Conservation (phyloP, 2,113 vertebrate species). For the Mustela nigripes region DNA sequence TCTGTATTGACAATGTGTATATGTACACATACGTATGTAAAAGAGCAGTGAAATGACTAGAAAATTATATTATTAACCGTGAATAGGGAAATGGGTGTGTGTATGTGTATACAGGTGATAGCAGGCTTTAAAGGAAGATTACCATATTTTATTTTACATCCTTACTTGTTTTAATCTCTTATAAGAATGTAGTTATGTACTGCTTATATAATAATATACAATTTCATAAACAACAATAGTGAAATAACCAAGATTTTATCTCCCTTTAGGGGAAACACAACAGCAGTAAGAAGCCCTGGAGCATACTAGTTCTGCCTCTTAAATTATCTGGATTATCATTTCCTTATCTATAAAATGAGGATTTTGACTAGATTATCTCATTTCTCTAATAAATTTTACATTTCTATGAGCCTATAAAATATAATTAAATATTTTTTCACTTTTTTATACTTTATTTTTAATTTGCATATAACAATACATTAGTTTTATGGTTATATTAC, state of each 20-base stretch:
- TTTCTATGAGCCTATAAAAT: background rate
- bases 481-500: background rate
- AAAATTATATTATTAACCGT: background rate
- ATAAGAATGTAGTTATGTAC: background rate
- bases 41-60: background rate
- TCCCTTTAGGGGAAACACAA: background rate
- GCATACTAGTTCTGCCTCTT: background rate
- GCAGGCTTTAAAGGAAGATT: background rate
- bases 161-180: background rate
- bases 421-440: background rate
- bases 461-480: background rate
- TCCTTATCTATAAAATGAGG: background rate
- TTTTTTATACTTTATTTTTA: slow-evolving; percentile 36
- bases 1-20: background rate
- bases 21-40: background rate
- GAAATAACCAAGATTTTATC: slow-evolving; percentile 17
- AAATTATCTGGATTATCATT: background rate
- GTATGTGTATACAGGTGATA: background rate
- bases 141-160: background rate
- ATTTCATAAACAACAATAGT: background rate
- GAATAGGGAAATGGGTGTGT: background rate
- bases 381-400: background rate
- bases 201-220: background rate
- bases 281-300: background rate
- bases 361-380: background rate